phyloP scores from a whole-genome alignment of 2,888 invertebrate genomes.

The Dryococelus australis region DNA sequence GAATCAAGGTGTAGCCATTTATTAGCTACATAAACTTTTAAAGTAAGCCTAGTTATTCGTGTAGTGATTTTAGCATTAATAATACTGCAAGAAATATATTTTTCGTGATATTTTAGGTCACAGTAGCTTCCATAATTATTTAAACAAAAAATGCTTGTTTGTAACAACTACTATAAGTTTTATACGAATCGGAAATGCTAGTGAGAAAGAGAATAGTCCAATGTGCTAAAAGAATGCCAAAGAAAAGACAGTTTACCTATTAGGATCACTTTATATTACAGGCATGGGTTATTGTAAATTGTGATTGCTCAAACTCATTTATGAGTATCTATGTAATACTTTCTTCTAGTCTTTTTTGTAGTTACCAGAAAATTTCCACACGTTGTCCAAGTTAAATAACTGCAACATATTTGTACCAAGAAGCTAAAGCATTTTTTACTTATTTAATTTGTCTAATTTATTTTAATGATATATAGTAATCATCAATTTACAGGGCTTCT shows the following conservation, averaged over 20 bases:
- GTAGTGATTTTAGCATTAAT: neutral
- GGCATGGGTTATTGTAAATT: neutral
- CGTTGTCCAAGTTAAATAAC: neutral
- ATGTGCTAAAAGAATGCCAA: conserved; percentile 2
- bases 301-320: conserved; percentile 9
- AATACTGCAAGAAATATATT: neutral
- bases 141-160: neutral
- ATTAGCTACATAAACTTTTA: neutral
- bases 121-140: conserved; percentile 7
- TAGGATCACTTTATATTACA: neutral
- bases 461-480: neutral
- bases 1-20: neutral
- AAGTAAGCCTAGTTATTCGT: neutral
- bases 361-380: neutral
- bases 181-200: neutral
- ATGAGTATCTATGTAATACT: neutral
- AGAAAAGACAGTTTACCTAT: neutral
- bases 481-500: neutral
- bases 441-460: neutral
- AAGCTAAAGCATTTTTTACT: neutral
- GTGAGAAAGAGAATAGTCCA: neutral
- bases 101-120: neutral
- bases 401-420: neutral
- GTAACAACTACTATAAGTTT: neutral
- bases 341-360: conserved; percentile 11